Base-by-base conservation (phyloP, 2,113 vertebrate species). In the Sceloporus undulatus region DNA sequence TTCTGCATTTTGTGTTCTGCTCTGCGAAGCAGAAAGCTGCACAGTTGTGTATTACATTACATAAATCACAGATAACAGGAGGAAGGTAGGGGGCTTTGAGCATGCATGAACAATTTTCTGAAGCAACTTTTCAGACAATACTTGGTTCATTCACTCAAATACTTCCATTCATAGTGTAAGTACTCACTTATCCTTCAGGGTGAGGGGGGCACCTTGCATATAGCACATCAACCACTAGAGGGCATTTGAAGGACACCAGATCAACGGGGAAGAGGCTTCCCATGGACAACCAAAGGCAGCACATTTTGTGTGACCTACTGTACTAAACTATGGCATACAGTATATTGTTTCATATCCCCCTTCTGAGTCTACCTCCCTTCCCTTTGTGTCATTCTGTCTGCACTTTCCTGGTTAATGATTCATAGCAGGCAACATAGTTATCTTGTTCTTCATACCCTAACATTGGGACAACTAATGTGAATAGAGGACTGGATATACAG, bases 241-340 rank as follows among this genome's bases (percentile, higher is more conserved):
- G 95, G 96, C 96, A 93, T 96, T 95, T 96, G 94, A 92, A 96
- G 93, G 95, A 95, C 92, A 90, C 29, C 52, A 71, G 78, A 95
- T 94, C 82, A 59, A 27, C 9, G 84, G 52, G 65, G 4, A 79
- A 42, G 42, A 54, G 65, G 42, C 7, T 9, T 77, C 87, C 87
- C 25, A 38, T 40, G 75, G 74, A 83, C 70, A 70, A 40, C n/a
- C 0, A 2, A 89, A 91, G 87, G 23, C 84, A 85, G 66, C 9
- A 16, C 0, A 85, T 71, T 62, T 42, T 23, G 2, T 13, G 4
- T 42, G 79, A 76, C 76, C 59, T 29, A 10, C 87, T 92, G 68
- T 52, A 74, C 1, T 5, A 85, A 90, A 82, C 38, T 78, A 27
- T 27, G 59, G 85, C 38, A 0, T 42, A 14, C 0, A 1, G 34